Conservation (phyloP, 1,140 invertebrate genomes). For the Drosophila micromelanica region DNA sequence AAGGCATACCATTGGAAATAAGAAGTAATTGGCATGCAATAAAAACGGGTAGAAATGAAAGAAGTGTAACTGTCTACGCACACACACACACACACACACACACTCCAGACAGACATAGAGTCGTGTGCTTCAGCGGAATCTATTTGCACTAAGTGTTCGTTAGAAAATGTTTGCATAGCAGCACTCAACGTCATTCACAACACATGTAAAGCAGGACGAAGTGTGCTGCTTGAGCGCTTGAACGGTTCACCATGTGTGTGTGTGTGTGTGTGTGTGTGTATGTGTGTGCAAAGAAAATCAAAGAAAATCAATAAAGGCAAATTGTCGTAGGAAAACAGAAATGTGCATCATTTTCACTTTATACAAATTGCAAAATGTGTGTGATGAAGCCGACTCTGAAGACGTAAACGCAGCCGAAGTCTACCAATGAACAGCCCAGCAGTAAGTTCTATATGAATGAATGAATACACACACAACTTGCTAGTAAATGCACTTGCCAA, state of each 20-base stretch:
- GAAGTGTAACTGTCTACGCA: conserved; percentile 25
- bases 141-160: conserved; percentile 82
- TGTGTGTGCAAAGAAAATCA: conserved; percentile 62
- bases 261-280: conserved; percentile 5
- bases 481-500: conserved; percentile 1
- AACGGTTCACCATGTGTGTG: neutral
- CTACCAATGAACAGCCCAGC: conserved; percentile 26
- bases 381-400: conserved; percentile 68
- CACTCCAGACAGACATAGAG: neutral
- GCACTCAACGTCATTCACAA: conserved; percentile 81
- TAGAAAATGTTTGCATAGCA: conserved; percentile 83
- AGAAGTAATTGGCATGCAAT: conserved; percentile 79
- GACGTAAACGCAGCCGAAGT: neutral
- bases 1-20: conserved; percentile 48
- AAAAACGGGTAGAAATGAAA: conserved; percentile 54
- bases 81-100: conserved; percentile 16
- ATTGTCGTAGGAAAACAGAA: conserved; percentile 80
- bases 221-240: conserved; percentile 50
- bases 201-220: conserved; percentile 69
- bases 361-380: conserved; percentile 80
- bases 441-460: conserved; percentile 24
- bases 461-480: conserved; percentile 48
- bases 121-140: conserved; percentile 62
- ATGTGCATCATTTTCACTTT: conserved; percentile 83
- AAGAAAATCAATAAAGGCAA: conserved; percentile 82